A percentile compares a stretch with the other conserved stretches of the same genome.
These are phyloP conservation scores for Mamestra brassicae DNA, from an alignment of 2,888 invertebrate species.

Conservation along the genomic window DNA sequence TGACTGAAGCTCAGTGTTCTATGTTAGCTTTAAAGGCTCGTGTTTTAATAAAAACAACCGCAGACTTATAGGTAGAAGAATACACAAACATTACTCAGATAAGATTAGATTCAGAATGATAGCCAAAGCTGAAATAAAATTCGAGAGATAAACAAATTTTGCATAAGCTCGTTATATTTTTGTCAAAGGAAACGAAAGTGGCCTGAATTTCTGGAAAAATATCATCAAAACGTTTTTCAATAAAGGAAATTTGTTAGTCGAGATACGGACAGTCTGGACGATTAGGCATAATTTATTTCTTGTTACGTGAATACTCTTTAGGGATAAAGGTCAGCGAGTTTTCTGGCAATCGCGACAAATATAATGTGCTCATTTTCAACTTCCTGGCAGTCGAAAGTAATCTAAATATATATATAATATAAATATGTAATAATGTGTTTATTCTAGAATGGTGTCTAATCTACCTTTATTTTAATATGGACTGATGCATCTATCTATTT, in stretches of 20 bases:
- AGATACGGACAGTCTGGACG: conserved; percentile 42
- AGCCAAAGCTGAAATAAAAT: conserved; percentile 41
- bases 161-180: conserved; percentile 47
- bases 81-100: conserved; percentile 11
- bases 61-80: conserved; percentile 11
- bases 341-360: conserved; percentile 22
- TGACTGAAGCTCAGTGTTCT: conserved; percentile 1
- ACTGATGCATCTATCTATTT: too few relatives aligned
- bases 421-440: too few relatives aligned
- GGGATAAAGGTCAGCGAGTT: conserved; percentile 40
- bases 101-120: conserved; percentile 18
- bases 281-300: conserved; percentile 56
- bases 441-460: background rate
- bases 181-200: conserved; percentile 51
- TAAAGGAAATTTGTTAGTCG: conserved; percentile 54
- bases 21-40: background rate
- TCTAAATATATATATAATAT: too few relatives aligned
- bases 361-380: background rate
- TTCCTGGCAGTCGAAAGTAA: too few relatives aligned
- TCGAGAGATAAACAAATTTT: conserved; percentile 38
- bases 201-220: conserved; percentile 42
- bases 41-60: conserved; percentile 5
- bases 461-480: background rate
- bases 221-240: conserved; percentile 55
- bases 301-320: conserved; percentile 45